Evolutionary conservation across 2,113 vertebrate species (phyloP).

Genomic region (Struthidea cinerea): DNA sequence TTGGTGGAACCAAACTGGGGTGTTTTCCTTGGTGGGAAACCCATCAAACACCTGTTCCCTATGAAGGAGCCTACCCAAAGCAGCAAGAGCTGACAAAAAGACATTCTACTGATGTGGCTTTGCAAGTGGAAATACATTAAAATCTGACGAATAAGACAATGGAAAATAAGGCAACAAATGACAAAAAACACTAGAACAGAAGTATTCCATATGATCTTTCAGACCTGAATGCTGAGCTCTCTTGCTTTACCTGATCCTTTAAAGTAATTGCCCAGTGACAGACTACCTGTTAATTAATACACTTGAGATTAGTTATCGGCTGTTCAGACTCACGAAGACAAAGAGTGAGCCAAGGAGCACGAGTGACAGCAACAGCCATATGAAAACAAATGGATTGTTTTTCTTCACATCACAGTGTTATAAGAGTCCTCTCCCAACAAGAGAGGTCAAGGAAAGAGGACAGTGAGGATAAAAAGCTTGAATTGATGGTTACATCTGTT

Average conservation of each 20-base stretch:
- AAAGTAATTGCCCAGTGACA: background rate
- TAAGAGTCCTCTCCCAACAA: background rate
- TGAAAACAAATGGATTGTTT: background rate
- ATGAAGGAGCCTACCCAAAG: background rate
- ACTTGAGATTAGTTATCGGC: background rate
- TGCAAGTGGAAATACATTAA: background rate
- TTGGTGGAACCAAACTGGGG: background rate
- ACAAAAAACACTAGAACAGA: background rate
- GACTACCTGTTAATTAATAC: slow-evolving; percentile 40
- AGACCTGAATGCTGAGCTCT: background rate
- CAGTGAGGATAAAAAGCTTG: background rate
- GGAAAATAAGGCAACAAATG: background rate
- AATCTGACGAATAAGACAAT: background rate
- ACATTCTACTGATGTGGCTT: background rate
- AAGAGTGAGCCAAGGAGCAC: background rate
- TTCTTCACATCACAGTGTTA: background rate
- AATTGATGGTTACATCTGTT: slow-evolving; percentile 39
- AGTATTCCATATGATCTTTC: background rate
- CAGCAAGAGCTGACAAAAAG: background rate
- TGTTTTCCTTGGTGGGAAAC: background rate
- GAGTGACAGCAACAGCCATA: slow-evolving; percentile 36
- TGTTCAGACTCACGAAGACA: background rate
- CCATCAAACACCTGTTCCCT: background rate
- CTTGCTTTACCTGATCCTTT: slow-evolving; percentile 5
- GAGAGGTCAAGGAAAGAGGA: slow-evolving; percentile 26